Percentiles rank a stretch among this genome's conserved stretches.
phyloP scores from a whole-genome alignment of 1,140 invertebrate species.

The Cydia splendana region DNA sequence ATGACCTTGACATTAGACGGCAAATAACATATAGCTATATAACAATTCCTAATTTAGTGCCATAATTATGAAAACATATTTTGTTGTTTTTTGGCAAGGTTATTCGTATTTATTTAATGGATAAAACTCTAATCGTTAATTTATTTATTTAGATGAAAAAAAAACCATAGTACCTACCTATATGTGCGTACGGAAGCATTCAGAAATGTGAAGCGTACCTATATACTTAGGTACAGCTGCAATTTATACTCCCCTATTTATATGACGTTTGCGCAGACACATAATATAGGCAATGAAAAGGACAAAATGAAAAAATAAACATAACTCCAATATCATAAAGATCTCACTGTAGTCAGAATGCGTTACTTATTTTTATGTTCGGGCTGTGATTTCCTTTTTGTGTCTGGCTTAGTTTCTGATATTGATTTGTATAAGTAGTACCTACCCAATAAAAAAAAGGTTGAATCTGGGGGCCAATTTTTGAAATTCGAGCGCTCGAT shows the following conservation, averaged over 20 bases:
- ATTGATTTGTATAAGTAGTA: not conserved
- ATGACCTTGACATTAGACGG: not conserved
- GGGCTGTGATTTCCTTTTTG: slow-evolving; percentile 58
- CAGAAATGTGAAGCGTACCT: not conserved
- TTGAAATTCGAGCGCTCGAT: too few species aligned
- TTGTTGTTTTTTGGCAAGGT: not conserved
- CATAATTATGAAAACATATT: slow-evolving; percentile 19
- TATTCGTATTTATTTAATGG: not conserved
- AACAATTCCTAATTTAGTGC: slow-evolving; percentile 21
- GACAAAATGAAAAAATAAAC: slow-evolving; percentile 46
- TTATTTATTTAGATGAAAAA: too few species aligned
- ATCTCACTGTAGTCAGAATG: slow-evolving; percentile 52
- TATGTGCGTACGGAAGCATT: not conserved
- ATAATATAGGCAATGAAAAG: not conserved
- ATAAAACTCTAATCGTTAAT: too few species aligned
- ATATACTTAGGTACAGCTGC: not conserved
- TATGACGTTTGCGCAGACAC: not conserved
- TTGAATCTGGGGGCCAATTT: not conserved
- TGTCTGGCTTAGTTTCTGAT: slow-evolving; percentile 40
- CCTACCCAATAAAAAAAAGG: not conserved
- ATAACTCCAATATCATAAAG: slow-evolving; percentile 49
- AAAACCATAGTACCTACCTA: too few species aligned
- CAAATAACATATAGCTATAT: not conserved
- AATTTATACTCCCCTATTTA: not conserved
- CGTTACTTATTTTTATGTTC: slow-evolving; percentile 52